A percentile compares a stretch with the other conserved stretches of the same genome.
phyloP scores from a whole-genome alignment of 2,888 invertebrate genomes.

The Cephus pulcher region DNA sequence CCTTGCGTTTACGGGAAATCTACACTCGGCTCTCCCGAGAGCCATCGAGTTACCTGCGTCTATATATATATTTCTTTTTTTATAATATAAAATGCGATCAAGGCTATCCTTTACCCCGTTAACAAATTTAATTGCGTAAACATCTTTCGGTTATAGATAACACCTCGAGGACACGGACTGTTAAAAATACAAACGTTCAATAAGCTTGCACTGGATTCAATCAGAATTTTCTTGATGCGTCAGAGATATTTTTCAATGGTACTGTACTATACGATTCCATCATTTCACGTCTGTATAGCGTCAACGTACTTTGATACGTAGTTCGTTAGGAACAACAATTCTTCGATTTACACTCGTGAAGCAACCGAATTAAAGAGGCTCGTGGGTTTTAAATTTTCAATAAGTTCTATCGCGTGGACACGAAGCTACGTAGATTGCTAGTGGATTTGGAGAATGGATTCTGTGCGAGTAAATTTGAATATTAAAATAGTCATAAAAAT shows the following conservation, averaged over 20 bases:
- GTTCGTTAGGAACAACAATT: background rate
- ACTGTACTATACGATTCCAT: background rate
- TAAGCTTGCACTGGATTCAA: background rate
- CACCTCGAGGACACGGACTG: background rate
- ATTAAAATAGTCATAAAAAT: background rate
- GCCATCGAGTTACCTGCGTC: background rate
- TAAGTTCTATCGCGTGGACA: background rate
- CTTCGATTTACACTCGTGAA: background rate
- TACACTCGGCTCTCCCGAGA: background rate
- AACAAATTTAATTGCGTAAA: background rate
- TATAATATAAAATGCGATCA: background rate
- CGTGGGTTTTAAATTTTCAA: background rate
- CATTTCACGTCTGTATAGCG: background rate
- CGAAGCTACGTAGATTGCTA: background rate
- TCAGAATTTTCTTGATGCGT: background rate
- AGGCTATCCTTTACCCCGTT: background rate
- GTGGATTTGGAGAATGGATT: background rate
- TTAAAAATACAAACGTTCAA: background rate
- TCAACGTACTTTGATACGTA: background rate
- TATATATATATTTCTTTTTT: background rate
- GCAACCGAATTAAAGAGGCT: background rate
- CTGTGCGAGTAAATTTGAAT: background rate
- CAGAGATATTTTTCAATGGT: background rate
- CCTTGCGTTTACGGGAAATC: background rate
- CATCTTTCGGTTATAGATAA: background rate